Base-by-base conservation (phyloP, 1,140 invertebrate species). In the Hypsibius dujardini region DNA sequence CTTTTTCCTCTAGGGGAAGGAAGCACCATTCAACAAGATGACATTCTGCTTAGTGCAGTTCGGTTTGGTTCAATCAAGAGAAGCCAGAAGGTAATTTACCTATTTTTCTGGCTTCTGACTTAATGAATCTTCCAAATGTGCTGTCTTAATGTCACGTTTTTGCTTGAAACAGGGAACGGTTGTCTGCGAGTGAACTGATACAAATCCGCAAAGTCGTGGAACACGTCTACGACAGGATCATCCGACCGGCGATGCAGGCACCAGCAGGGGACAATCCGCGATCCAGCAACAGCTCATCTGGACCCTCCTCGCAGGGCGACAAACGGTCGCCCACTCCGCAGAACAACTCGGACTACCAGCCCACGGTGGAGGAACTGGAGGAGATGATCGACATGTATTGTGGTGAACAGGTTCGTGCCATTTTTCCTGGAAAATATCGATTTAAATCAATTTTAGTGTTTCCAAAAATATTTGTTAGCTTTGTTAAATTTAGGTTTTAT, bases 171-270 rank as follows among this genome's bases (percentile, higher is more conserved):
- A 89, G 92, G 83, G 95, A 99, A 81, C 86, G 94, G 42, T 82
- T 99, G 73, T 93, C 95, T 74, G 95, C 96, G 2, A 98, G 95
- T 79, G 95, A 99, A 81, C 97, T 98, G 82, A 92, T 99, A 76
- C 94, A 96, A 82, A 90, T 96, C 72, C 86, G 93, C 62, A 98
- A 99, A 84, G 94, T 99, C 2, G 93, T 95, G n/a, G 95, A 99
- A 78, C 95, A 99, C 79, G 94, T 99, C 15, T 89, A 92, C 73
- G 94, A 98, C 75, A 98, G 98, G 82, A 89, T 98, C 46, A 83
- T 98, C 3, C 89, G 90, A 70, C 87, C 88, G 62, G 88, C 88
- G 14, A 85, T 84, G 73, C 88, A 89, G 74, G 85, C 87, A 1
- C 87, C 87, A 47, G 88, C 87, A n/a, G 45, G 12, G 12, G 62